Evolutionary conservation across 2,888 invertebrate genomes (phyloP).

Genomic region (Oxycera nigricornis): DNA sequence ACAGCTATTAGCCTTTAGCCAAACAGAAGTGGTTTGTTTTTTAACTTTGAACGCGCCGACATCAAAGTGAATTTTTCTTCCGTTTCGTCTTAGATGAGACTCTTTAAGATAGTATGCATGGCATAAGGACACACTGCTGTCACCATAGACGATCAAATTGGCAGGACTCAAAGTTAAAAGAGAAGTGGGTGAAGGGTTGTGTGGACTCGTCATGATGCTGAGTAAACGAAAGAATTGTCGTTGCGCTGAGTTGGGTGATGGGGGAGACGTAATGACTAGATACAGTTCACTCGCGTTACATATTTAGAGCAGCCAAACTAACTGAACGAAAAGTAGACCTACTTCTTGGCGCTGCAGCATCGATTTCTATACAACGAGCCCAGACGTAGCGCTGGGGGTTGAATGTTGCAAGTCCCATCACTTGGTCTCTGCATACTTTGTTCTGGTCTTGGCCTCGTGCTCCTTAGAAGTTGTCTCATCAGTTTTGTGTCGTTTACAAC

Average conservation of each 20-base stretch:
- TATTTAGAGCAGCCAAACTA: slow-evolving; percentile 27
- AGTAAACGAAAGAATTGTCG: not conserved
- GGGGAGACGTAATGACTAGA: no score
- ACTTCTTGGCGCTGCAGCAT: not conserved
- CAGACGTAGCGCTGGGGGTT: not conserved
- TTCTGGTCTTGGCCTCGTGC: slow-evolving; percentile 1
- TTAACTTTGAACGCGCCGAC: slow-evolving; percentile 41
- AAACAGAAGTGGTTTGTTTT: slow-evolving; percentile 43
- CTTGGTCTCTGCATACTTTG: not conserved
- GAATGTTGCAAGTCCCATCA: not conserved
- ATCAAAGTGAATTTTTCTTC: slow-evolving; percentile 41
- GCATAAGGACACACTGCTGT: slow-evolving; percentile 22
- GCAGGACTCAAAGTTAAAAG: slow-evolving; percentile 26
- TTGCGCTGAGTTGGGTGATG: not conserved
- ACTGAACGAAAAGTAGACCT: slow-evolving; percentile 35
- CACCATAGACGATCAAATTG: slow-evolving; percentile 15
- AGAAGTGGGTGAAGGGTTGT: slow-evolving; percentile 1
- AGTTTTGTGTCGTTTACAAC: slow-evolving; percentile 30
- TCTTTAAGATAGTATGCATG: slow-evolving; percentile 23
- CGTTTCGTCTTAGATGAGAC: slow-evolving; percentile 31
- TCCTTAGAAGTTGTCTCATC: slow-evolving; percentile 20
- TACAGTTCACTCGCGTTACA: slow-evolving; percentile 11
- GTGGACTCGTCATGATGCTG: slow-evolving; percentile 1
- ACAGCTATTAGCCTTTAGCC: slow-evolving; percentile 44
- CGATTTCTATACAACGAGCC: not conserved